A percentile compares a stretch with the other conserved stretches of the same genome.
Conservation (phyloP, 1,140 invertebrate species). For the Lepidotrigona ventralis region DNA sequence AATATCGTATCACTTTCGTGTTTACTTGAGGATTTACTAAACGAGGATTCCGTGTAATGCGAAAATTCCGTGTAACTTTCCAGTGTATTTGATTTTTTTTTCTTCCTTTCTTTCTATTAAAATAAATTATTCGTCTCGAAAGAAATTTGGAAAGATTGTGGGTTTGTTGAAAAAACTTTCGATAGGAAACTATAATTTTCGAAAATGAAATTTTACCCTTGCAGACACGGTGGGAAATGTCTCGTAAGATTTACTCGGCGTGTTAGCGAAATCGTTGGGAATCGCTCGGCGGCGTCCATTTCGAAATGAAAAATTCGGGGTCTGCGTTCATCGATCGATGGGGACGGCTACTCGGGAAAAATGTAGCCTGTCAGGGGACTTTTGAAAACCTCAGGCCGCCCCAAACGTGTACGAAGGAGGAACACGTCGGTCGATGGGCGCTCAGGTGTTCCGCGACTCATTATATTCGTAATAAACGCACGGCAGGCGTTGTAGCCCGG, state of each 20-base stretch:
- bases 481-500: conserved; percentile 46
- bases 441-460: conserved; percentile 50
- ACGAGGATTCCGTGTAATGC: neutral
- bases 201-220: neutral
- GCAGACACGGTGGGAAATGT: neutral
- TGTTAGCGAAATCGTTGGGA: neutral
- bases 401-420: neutral
- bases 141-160: too few relatives aligned
- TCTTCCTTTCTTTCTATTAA: too few relatives aligned
- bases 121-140: too few relatives aligned
- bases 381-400: conserved; percentile 45
- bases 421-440: neutral
- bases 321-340: conserved; percentile 13
- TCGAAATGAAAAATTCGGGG: conserved; percentile 56
- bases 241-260: neutral
- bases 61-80: too few relatives aligned
- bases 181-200: too few relatives aligned
- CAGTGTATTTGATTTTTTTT: too few relatives aligned
- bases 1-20: neutral
- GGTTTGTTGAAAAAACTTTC: too few relatives aligned
- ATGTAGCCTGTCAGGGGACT: conserved; percentile 38
- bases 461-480: conserved; percentile 66
- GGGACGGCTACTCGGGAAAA: neutral
- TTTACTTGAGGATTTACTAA: neutral
- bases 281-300: conserved; percentile 8